Evolutionary conservation across 2,888 invertebrate species (phyloP).

Genomic region (Tinea trinotella): DNA sequence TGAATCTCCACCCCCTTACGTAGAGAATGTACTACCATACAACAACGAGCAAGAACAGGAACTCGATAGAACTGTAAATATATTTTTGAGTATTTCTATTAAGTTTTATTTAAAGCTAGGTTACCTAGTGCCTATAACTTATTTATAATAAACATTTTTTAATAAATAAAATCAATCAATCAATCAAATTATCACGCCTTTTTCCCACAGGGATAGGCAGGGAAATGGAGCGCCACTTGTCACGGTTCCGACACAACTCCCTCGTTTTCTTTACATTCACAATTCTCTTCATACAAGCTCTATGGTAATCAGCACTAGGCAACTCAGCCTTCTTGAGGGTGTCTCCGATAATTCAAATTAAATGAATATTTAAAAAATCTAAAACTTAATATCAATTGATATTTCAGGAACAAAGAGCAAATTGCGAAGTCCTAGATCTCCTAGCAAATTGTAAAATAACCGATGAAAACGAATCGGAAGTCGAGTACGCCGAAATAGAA

Average conservation of each 20-base stretch:
- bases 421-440: constrained; percentile 53
- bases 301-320: too few relatives aligned
- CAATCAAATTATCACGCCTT: too few relatives aligned
- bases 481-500: constrained; percentile 53
- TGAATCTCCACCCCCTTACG: constrained; percentile 52
- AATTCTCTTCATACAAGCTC: too few relatives aligned
- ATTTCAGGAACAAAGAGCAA: constrained; percentile 37
- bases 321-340: too few relatives aligned
- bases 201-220: too few relatives aligned
- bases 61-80: not conserved
- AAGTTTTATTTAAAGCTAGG: too few relatives aligned
- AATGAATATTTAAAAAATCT: not conserved
- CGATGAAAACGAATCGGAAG: constrained; percentile 38
- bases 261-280: too few relatives aligned
- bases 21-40: constrained; percentile 39
- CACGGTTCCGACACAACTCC: too few relatives aligned
- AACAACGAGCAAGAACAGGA: constrained; percentile 17
- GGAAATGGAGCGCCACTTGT: too few relatives aligned
- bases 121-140: too few relatives aligned
- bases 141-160: constrained; percentile 21
- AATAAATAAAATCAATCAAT: constrained; percentile 35
- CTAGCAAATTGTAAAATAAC: constrained; percentile 51
- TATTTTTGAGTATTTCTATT: too few relatives aligned
- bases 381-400: constrained; percentile 11
- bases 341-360: constrained; percentile 25